These are phyloP conservation scores for Dermochelys coriacea DNA, from an alignment of 2,797 vertebrate genomes.

Conservation along the genomic window DNA sequence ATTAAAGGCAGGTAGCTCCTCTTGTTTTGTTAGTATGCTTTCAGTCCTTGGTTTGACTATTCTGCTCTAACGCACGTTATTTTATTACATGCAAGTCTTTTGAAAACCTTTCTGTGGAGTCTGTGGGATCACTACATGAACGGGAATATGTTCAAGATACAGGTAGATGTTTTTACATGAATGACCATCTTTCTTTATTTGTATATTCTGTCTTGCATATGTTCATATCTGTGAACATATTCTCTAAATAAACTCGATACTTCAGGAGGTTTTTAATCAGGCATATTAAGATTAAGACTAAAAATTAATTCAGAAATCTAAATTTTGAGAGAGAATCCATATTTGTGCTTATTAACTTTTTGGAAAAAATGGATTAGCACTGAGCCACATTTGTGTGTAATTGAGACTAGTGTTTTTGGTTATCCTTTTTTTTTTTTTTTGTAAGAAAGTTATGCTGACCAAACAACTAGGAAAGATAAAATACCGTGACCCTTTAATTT, in stretches of 20 bases:
- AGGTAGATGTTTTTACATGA: neutral
- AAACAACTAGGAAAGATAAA: slow-evolving; percentile 60
- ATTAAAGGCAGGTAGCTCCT: neutral
- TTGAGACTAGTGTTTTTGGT: neutral
- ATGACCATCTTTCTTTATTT: neutral
- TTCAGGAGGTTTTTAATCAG: neutral
- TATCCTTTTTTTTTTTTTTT: slow-evolving; percentile 33
- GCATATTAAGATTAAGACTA: neutral
- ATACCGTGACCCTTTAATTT: slow-evolving; percentile 71
- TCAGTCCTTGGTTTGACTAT: slow-evolving; percentile 19
- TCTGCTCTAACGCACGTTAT: slow-evolving; percentile 58
- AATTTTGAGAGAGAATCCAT: neutral
- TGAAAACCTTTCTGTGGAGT: slow-evolving; percentile 94
- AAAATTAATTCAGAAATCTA: neutral
- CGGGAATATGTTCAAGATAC: slow-evolving; percentile 91
- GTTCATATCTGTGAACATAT: neutral
- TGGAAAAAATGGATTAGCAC: accelerated
- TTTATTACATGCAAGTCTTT: slow-evolving; percentile 87
- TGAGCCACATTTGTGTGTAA: slow-evolving; percentile 12
- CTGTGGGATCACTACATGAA: slow-evolving; percentile 90
- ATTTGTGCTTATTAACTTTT: neutral
- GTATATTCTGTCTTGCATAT: neutral
- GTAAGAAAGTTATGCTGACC: slow-evolving; percentile 55
- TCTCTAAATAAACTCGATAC: neutral
- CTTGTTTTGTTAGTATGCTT: slow-evolving; percentile 1